These are phyloP conservation scores for Nemopilema nomurai DNA, from an alignment of 30 jellyfish, hydroid and myxozoan genomes.

Conservation along the genomic window DNA sequence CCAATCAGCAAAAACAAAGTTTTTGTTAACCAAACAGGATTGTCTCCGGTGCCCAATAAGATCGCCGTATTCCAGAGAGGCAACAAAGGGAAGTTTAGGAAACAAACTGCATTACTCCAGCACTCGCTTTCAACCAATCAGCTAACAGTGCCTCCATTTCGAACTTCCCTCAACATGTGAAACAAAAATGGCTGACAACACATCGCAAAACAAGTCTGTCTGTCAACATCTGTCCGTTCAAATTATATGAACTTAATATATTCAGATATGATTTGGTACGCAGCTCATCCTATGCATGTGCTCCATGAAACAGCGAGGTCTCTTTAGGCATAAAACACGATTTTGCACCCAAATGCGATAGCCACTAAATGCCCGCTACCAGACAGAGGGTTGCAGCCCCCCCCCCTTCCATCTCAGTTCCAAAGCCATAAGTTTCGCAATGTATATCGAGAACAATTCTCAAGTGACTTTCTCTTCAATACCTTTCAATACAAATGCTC, in stretches of 20 bases:
- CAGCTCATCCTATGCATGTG: not conserved
- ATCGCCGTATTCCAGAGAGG: not conserved
- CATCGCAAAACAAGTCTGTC: not conserved
- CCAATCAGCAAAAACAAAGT: conserved; percentile 20
- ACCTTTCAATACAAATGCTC: too few relatives aligned
- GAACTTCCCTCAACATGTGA: not conserved
- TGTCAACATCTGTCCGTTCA: not conserved
- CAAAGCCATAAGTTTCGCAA: too few relatives aligned
- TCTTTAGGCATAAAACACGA: too few relatives aligned
- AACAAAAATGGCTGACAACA: not conserved
- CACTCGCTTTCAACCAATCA: not conserved
- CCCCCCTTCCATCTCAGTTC: too few relatives aligned
- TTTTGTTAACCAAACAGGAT: conserved; percentile 3
- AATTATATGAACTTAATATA: not conserved
- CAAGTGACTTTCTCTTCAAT: too few relatives aligned
- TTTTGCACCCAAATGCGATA: too few relatives aligned
- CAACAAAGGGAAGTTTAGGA: not conserved
- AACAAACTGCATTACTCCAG: not conserved
- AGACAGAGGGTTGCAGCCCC: too few relatives aligned
- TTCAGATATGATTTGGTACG: not conserved
- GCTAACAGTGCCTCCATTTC: not conserved
- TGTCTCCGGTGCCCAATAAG: conserved; percentile 22
- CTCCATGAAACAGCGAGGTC: not conserved
- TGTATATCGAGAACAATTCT: too few relatives aligned
- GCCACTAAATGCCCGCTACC: too few relatives aligned